Base-by-base conservation (phyloP, 2,113 vertebrate genomes). In the Psammodynastes pulverulentus region DNA sequence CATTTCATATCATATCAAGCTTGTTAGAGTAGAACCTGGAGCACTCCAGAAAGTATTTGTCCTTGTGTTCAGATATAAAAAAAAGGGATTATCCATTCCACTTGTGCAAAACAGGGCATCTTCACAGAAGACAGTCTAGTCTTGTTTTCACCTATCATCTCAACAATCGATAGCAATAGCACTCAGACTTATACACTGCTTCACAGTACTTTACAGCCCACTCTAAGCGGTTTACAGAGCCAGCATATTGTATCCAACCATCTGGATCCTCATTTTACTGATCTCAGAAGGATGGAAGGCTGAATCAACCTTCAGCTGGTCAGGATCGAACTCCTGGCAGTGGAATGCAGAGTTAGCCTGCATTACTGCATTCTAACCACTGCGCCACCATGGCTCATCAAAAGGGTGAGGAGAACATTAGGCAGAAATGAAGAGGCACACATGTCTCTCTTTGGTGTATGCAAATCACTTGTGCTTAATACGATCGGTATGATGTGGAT, bases 11-110 rank as follows among this genome's bases (percentile, higher is more conserved):
- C 88, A 90, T 46, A 86, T 23, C 93, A 67, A 84, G 26, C 87
- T 62, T 90, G n/a, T n/a, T 79, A 62, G 89, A 58, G 87, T 48
- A 92, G 93, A 29, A 86, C 12, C 43, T 86, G 13, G 46, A 86
- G 46, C 46, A 29, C 10, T 48, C 26, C 43, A 48, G 46, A 29
- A 29, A 86, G 24, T 48, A 86, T 7, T n/a, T 87, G 29, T 87
- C 86, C 49, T 87, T 24, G n/a, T 34, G 48, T 51, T 29, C 49
- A 52, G n/a, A 39, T 21, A 53, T 34, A 39, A 34, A 79, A 56
- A 56, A 79, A 79, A 34, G 34, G 34, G 72, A 79, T 86, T 87
- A 86, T 58, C 46, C 46, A 52, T 24, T 51, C n/a, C n/a, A n/a
- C n/a, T 58, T 58, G 39, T 13, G 4, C 23, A 13, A n/a, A 67